These are phyloP conservation scores for Arvicanthis niloticus DNA, from an alignment of 2,113 vertebrate species.

Conservation along the genomic window DNA sequence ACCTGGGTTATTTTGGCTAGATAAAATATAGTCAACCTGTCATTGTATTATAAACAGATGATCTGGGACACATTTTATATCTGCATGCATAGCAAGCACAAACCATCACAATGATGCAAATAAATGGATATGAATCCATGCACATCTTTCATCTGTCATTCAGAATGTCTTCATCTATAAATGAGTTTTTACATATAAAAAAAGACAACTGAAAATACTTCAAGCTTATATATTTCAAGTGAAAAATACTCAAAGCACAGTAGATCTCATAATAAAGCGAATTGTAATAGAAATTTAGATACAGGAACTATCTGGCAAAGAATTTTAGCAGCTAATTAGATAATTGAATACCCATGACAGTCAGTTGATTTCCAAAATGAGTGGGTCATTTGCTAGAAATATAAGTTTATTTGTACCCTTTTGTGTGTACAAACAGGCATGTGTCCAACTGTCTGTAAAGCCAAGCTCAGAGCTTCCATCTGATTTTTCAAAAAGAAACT, in stretches of 20 bases:
- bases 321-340: constrained; percentile 63
- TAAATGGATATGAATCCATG: constrained; percentile 27
- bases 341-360: constrained; percentile 60
- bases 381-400: constrained; percentile 48
- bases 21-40: constrained; percentile 69
- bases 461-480: not conserved
- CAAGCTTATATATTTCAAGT: not conserved
- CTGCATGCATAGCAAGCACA: not conserved
- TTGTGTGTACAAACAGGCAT: constrained; percentile 33
- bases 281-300: constrained; percentile 58
- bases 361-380: constrained; percentile 72
- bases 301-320: constrained; percentile 19
- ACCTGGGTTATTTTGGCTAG: constrained; percentile 52
- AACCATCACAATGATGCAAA: not conserved
- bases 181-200: constrained; percentile 27
- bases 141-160: constrained; percentile 42
- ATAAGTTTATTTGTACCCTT: constrained; percentile 38
- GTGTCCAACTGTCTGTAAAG: constrained; percentile 3
- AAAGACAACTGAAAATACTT: constrained; percentile 6
- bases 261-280: constrained; percentile 44
- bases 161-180: constrained; percentile 45
- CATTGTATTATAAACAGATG: constrained; percentile 66
- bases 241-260: not conserved
- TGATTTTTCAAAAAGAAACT: constrained; percentile 1
- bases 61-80: not conserved